Percentiles rank a stretch among this genome's conserved stretches.
These are phyloP conservation scores for Athrips mouffetella DNA, from an alignment of 2,888 invertebrate genomes.

Conservation along the genomic window DNA sequence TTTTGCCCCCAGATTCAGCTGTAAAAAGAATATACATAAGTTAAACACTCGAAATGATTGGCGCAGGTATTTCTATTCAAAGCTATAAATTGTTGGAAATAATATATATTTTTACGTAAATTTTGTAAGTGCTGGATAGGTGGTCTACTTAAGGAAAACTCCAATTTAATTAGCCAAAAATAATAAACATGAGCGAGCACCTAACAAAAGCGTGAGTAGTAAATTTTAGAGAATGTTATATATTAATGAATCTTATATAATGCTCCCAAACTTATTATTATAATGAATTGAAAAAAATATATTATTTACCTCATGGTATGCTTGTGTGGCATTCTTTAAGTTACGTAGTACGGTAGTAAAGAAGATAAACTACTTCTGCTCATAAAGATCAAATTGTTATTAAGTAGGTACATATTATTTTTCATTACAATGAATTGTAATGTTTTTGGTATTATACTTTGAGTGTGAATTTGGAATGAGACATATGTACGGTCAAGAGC, in stretches of 20 bases:
- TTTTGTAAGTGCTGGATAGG: background rate
- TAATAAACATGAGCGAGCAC: background rate
- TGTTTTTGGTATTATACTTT: too few species aligned
- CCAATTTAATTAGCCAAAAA: background rate
- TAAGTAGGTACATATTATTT: background rate
- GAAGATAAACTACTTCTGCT: constrained; percentile 25
- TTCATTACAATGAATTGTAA: background rate
- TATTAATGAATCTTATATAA: background rate
- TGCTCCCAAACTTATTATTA: constrained; percentile 3
- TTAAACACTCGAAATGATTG: background rate
- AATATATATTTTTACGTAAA: constrained; percentile 7
- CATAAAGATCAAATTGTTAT: background rate
- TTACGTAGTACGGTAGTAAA: constrained; percentile 17
- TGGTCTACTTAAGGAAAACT: constrained; percentile 3
- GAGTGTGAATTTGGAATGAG: too few species aligned
- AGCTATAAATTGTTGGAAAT: constrained; percentile 9
- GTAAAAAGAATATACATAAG: too few species aligned
- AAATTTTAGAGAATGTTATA: constrained; percentile 13
- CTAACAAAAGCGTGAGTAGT: background rate
- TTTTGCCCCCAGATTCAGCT: too few species aligned
- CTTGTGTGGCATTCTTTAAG: constrained; percentile 34
- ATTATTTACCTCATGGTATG: constrained; percentile 21
- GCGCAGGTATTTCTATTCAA: background rate
- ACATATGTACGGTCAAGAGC: too few species aligned
- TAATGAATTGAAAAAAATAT: constrained; percentile 10